Base-by-base conservation (phyloP, 1,140 invertebrate species). In the Philopotamus ludificatus region DNA sequence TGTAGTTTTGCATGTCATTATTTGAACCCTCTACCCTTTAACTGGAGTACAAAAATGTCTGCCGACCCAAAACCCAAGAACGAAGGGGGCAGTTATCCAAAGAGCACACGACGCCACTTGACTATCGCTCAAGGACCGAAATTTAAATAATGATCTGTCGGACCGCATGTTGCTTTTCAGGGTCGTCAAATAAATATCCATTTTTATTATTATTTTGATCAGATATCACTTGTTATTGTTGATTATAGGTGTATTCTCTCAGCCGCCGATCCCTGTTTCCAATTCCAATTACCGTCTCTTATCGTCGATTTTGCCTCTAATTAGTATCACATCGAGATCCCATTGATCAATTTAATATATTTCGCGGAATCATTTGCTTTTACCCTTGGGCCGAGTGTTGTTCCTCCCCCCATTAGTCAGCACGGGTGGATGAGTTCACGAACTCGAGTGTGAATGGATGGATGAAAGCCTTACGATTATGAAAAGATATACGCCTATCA, bases 401-500 rank as follows among this genome's bases (percentile, higher is more conserved):
- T 47, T 47, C 18, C 44, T 16, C 4, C 15, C 44, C 44, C 44
- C 44, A 47, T 47, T 47, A 47, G 44, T 34, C 28, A 12, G 7
- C 44, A 47, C 44, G 44, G 44, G 44, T 47, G 44, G 44, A 47
- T 47, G 44, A 47, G 7, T 47, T 47, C 18, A 20, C 4, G 18
- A 47, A 47, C 44, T 47, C 44, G 25, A 2, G 57, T 26, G 42
- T 41, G 57, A 16, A 60, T 26, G 57, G 57, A 18, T 60, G 53
- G 25, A 23, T 60, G 57, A 60, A 60, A 60, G 57, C 57, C 22
- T 47, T 25, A 15, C 57, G 57, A 60, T 60, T 60, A 60, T 60
- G 57, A 47, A 60, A 60, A 60, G 42, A 60, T 60, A 47, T 47
- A 18, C 57, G 21, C 57, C 57, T 60, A 60, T 60, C 57, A 60